Evolutionary conservation across 1,140 invertebrate species (phyloP).

Genomic region (Caenorhabditis inopinata): DNA sequence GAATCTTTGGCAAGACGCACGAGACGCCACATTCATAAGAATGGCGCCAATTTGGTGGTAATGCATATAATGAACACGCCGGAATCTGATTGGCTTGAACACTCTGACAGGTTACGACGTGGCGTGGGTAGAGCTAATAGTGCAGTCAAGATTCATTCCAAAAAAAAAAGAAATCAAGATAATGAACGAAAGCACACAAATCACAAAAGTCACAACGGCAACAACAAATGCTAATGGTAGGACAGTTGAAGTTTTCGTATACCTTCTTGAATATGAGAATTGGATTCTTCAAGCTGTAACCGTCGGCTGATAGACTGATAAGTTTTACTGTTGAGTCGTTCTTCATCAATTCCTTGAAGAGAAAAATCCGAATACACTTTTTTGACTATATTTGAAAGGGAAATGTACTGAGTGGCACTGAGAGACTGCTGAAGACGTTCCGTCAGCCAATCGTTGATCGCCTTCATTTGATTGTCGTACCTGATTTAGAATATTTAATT

Average conservation of each 20-base stretch:
- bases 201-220: background rate
- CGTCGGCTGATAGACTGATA: constrained; percentile 88
- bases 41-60: too few species aligned
- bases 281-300: constrained; percentile 94
- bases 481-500: too few species aligned
- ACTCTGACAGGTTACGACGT: too few species aligned
- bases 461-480: constrained; percentile 89
- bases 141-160: too few species aligned
- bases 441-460: constrained; percentile 89
- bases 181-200: too few species aligned
- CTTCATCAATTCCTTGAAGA: constrained; percentile 94
- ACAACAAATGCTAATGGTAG: background rate
- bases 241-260: background rate
- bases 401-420: constrained; percentile 93
- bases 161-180: too few species aligned
- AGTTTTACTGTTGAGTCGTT: constrained; percentile 92
- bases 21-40: too few species aligned
- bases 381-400: constrained; percentile 92
- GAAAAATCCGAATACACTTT: constrained; percentile 99
- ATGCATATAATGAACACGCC: too few species aligned
- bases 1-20: constrained; percentile 30
- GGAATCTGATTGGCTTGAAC: too few species aligned
- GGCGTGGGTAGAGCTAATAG: too few species aligned
- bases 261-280: constrained; percentile 40
- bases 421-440: constrained; percentile 89